Base-by-base conservation (phyloP, 2,113 vertebrate species). In the Pao palembangensis region DNA sequence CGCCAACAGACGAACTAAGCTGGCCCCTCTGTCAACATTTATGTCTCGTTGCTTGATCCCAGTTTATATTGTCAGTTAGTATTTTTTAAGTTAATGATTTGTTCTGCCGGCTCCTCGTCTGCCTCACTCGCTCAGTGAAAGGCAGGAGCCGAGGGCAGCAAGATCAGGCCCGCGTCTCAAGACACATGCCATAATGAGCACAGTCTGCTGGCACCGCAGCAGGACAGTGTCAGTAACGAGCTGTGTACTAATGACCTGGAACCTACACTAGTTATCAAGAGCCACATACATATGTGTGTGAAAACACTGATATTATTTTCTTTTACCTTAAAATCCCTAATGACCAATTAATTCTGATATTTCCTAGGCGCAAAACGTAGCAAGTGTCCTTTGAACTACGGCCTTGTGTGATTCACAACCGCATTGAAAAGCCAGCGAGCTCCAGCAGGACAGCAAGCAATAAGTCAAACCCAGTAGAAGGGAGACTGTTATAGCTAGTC, bases 231-330 rank as follows among this genome's bases (percentile, higher is more conserved):
- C 74, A 61, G 71, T 58, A 69, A 78, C 83, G 76, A 38, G 77
- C 84, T 81, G 86, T 56, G 83, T 78, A 43, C 64, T 85, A 85
- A 87, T 85, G 81, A 83, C 78, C 71, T 71, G 55, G 58, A 64
- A 73, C 67, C 51, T 52, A 50, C 49, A 76, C 58, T 18, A 50
- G 34, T 73, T 14, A 52, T 19, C 20, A 56, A 77, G 31, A 55
- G 44, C 57, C 49, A 61, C 31, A 55, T 49, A 49, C 44, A 20
- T 23, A 28, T 55, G 46, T 57, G 46, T 34, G 28, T 67, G 69
- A 55, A 69, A 80, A 80, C 76, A 80, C 41, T 66, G 20, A 5
- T 23, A 42, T 52, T 61, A 69, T 52, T 51, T 64, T 49, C 43
- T 60, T 78, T 76, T 61, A 57, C 46, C 31, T 21, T 43, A 55